These are phyloP conservation scores for Melanaphis sacchari DNA, from an alignment of 1,140 invertebrate genomes.

Conservation along the genomic window DNA sequence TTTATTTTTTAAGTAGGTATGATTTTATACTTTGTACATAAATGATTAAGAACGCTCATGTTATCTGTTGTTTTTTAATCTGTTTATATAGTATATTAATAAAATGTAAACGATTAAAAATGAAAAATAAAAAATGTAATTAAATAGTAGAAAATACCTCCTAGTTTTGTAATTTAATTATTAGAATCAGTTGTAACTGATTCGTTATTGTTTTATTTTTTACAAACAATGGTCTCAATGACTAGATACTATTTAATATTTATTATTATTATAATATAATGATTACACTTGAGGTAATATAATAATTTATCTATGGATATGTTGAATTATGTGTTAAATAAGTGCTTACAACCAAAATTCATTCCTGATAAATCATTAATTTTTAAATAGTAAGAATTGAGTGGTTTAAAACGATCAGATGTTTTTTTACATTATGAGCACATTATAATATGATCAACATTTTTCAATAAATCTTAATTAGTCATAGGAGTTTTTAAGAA, in stretches of 20 bases:
- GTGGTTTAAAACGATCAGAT: neutral
- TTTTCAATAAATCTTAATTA: neutral
- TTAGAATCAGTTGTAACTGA: neutral
- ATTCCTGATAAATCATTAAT: neutral
- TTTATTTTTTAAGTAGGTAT: slow-evolving; percentile 54
- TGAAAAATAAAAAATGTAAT: slow-evolving; percentile 55
- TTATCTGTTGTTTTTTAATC: slow-evolving; percentile 58
- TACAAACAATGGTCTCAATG: neutral
- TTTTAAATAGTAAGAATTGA: neutral
- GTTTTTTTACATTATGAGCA: neutral
- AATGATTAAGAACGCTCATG: slow-evolving; percentile 56
- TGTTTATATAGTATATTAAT: slow-evolving; percentile 56
- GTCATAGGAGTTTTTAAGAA: neutral
- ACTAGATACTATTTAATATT: slow-evolving; percentile 8
- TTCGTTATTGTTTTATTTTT: slow-evolving; percentile 13
- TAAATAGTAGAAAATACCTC: slow-evolving; percentile 51
- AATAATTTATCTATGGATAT: neutral
- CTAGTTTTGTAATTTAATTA: slow-evolving; percentile 9
- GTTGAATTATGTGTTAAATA: neutral
- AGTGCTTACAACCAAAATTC: neutral
- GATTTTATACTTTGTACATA: slow-evolving; percentile 57
- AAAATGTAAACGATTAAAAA: slow-evolving; percentile 58
- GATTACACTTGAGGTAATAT: slow-evolving; percentile 9
- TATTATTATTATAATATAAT: neutral
- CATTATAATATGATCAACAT: neutral